Conservation (phyloP, 2,113 vertebrate genomes). For the Enhydra lutris region DNA sequence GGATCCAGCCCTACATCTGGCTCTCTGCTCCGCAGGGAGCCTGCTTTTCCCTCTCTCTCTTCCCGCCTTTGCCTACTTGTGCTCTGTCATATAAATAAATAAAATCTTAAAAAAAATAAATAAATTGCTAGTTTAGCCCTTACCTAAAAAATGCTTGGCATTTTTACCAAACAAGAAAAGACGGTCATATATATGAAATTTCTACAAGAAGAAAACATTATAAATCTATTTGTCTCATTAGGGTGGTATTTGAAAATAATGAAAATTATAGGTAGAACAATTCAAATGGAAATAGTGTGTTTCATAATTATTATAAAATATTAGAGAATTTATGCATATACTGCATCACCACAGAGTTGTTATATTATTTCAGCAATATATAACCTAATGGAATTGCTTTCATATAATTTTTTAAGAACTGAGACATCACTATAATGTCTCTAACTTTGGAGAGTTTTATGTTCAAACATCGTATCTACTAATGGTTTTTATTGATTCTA, state of each 20-base stretch:
- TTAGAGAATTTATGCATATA: background rate
- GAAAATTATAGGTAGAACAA: background rate
- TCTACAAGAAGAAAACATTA: background rate
- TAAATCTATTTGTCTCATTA: background rate
- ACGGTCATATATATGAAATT: background rate
- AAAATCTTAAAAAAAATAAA: background rate
- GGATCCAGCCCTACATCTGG: too few relatives aligned
- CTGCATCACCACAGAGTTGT: background rate
- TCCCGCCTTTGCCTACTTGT: too few relatives aligned
- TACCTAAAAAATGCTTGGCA: background rate
- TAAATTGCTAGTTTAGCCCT: background rate
- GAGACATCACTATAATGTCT: background rate
- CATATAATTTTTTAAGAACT: background rate
- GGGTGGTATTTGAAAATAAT: background rate
- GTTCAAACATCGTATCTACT: conserved; percentile 10
- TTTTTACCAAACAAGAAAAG: conserved; percentile 33
- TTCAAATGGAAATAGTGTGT: background rate
- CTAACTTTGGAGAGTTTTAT: conserved; percentile 1
- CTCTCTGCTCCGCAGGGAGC: too few relatives aligned
- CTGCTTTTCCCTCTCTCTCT: too few relatives aligned
- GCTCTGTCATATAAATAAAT: too few relatives aligned
- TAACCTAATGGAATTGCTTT: background rate
- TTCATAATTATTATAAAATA: background rate
- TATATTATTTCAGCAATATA: background rate
- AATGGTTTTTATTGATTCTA: conserved; percentile 4